Percentiles rank a stretch among this genome's conserved stretches.
Conservation (phyloP, 2,113 vertebrate genomes). For the Neotoma lepida region DNA sequence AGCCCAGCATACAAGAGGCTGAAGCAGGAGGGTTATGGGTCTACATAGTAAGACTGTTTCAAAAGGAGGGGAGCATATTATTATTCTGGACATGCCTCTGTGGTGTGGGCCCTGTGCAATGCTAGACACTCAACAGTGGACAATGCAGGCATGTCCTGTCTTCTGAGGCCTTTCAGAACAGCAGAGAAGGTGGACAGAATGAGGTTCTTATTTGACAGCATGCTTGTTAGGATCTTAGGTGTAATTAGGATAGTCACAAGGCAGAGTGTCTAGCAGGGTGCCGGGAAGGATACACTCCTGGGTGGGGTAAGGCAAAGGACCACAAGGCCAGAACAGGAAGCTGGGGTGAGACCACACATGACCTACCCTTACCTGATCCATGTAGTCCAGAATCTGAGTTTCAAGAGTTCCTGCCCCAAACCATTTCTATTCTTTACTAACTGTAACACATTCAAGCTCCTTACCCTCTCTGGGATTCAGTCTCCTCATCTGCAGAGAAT, state of each 20-base stretch:
- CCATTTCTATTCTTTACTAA: not conserved
- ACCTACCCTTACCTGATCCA: not conserved
- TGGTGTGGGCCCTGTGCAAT: rapidly evolving
- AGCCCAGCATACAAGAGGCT: not conserved
- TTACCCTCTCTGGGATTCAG: not conserved
- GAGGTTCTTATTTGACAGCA: not conserved
- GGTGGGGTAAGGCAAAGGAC: not conserved
- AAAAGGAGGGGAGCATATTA: not conserved
- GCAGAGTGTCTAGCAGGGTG: not conserved
- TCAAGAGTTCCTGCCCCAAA: not conserved
- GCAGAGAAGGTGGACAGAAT: not conserved
- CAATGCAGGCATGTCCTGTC: not conserved
- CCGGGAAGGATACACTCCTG: not conserved
- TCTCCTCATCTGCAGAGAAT: not conserved
- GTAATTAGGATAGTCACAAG: not conserved
- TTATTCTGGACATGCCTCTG: not conserved
- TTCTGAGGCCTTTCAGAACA: not conserved
- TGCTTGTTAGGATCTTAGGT: not conserved
- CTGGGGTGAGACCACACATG: not conserved
- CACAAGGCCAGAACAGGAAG: not conserved
- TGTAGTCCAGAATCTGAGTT: not conserved
- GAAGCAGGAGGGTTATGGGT: not conserved
- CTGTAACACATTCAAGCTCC: not conserved
- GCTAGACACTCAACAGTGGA: not conserved
- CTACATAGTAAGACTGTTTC: not conserved